These are phyloP conservation scores for Umimayanthus kanabou DNA, from an alignment of 92 coral and sea anemone genomes.

Conservation along the genomic window DNA sequence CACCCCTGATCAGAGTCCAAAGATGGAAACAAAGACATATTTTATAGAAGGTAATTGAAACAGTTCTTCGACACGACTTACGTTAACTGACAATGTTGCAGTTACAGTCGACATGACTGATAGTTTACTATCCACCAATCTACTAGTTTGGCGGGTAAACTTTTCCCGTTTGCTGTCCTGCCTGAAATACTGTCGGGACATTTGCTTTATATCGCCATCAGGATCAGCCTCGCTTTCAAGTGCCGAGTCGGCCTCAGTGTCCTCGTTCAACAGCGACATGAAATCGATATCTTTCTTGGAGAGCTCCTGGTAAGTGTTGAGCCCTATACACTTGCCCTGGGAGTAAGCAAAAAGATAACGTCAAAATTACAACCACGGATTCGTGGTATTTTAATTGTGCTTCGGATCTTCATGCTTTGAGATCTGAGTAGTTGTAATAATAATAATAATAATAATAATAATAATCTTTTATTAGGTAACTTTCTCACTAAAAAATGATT, in stretches of 20 bases:
- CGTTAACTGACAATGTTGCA: constrained; percentile 49
- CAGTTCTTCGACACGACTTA: constrained; percentile 40
- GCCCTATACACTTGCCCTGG: constrained; percentile 67
- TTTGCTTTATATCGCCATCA: constrained; percentile 29
- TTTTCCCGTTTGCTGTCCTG: constrained; percentile 39
- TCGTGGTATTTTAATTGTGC: too few species aligned
- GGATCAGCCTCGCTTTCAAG: constrained; percentile 44
- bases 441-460: too few species aligned
- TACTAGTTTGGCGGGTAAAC: constrained; percentile 45
- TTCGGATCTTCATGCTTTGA: too few species aligned
- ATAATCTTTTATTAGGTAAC: too few species aligned
- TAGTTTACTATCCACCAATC: constrained; percentile 54
- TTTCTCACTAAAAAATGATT: too few species aligned
- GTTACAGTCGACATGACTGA: constrained; percentile 72
- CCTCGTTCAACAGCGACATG: constrained; percentile 54
- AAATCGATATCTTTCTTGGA: constrained; percentile 47
- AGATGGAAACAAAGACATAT: too few species aligned
- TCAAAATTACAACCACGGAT: too few species aligned
- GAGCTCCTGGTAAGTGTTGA: constrained; percentile 64
- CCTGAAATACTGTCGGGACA: constrained; percentile 52
- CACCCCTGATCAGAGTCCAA: too few species aligned
- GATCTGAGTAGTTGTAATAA: too few species aligned
- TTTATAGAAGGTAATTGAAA: too few species aligned
- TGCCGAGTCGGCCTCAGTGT: constrained; percentile 39
- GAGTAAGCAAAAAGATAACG: neutral